Evolutionary conservation across 2,888 invertebrate genomes (phyloP), one percentile per base, ranked within the genome.

Genomic region (Gerris lacustris): DNA sequence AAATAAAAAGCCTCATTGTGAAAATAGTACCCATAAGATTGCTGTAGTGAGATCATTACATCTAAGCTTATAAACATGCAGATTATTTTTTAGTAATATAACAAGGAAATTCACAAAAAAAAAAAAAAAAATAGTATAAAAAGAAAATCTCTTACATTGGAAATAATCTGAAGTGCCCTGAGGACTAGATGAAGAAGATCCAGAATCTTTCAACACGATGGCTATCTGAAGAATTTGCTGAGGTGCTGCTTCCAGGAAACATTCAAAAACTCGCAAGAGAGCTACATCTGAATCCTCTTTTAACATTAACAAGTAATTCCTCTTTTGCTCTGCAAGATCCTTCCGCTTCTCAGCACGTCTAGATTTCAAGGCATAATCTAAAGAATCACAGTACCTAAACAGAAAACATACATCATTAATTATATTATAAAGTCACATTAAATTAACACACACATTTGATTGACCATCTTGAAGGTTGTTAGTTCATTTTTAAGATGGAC

Each of bases 251-350:
- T 91, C 91, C 66, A 91, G 80, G 79, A 91, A 91, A 79, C 91
- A 90, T 79, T 92, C 91, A 77, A 91, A 86, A 66, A 91, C 87
- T 76, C 90, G 81, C 72, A 92, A 81, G 71, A 92, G 81, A 0
- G 91, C 89, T 0, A 90, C 89, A 79, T 91, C 91, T 0, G 90
- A 87, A 79, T 91, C 91, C 77, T 91, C 91, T 76, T 88, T 88
- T 70, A 90, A 82, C 88, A 90, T 90, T 73, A 88, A 82, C 62
- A 86, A 82, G 78, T 89, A 91, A 80, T 88, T 89, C 76, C 84
- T n/a, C 67, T 85, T 83, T 78, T 89, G 88, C 9, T 85, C 83
- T 17, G 81, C 80, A 5, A 80, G 79, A 77, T 89, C 86, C 9
- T 84, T 82, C 11, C 82, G 81, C 73, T 82, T 84, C 73, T 86